phyloP scores from a whole-genome alignment of 2,797 vertebrate genomes.

The Tauraco hartlaubi region DNA sequence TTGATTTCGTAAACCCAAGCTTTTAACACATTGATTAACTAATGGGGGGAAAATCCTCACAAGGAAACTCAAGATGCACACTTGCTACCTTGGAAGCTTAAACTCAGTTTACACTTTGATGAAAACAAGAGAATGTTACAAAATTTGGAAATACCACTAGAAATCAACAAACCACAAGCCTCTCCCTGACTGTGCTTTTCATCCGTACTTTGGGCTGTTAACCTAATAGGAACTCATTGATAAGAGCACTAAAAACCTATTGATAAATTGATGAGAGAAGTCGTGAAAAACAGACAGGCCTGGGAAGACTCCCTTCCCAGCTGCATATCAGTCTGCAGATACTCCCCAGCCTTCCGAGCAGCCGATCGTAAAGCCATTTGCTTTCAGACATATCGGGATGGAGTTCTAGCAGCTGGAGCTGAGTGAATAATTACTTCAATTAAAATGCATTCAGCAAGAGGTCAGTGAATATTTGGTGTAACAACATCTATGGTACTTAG shows the following conservation, averaged over 20 bases:
- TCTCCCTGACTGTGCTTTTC: not conserved
- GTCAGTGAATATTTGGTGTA: constrained; percentile 66
- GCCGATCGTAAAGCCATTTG: constrained; percentile 24
- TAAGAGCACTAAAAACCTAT: constrained; percentile 12
- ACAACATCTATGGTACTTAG: constrained; percentile 42
- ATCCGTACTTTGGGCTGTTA: not conserved
- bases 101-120: not conserved
- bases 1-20: not conserved
- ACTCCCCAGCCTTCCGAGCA: not conserved
- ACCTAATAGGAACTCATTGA: constrained; percentile 1
- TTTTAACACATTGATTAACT: not conserved
- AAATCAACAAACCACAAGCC: not conserved
- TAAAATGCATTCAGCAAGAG: constrained; percentile 64
- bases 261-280: constrained; percentile 10
- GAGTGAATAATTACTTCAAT: constrained; percentile 72
- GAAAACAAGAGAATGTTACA: not conserved
- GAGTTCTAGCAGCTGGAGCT: constrained; percentile 54
- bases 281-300: not conserved
- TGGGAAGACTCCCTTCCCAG: not conserved
- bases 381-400: constrained; percentile 30
- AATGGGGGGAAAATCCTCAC: not conserved
- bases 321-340: not conserved
- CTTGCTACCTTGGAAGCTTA: not conserved
- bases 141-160: not conserved
- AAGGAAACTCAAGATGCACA: not conserved